Conservation (phyloP, 2,797 vertebrate genomes). For the Phalloptychus januarius region DNA sequence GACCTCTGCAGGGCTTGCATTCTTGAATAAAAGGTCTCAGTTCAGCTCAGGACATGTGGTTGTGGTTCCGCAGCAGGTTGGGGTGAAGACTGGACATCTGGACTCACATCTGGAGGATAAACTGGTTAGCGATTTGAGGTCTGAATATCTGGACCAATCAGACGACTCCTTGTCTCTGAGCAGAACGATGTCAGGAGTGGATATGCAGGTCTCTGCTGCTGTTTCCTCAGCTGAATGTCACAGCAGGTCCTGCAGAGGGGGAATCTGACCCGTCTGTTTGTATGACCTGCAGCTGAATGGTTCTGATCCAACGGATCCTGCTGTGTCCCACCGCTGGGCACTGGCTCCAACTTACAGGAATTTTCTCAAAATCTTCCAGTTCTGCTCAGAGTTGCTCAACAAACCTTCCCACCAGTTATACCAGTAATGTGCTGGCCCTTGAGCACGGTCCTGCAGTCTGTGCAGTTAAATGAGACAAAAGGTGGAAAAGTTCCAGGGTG, state of each 20-base stretch:
- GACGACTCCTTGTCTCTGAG: not conserved
- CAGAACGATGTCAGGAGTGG: not conserved
- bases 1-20: not conserved
- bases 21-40: not conserved
- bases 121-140: too few species aligned
- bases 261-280: not conserved
- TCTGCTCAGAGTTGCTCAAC: not conserved
- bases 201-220: not conserved
- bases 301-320: not conserved
- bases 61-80: not conserved
- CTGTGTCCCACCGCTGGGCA: not conserved
- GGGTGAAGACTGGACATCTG: not conserved
- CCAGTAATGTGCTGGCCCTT: too few species aligned
- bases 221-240: not conserved
- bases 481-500: not conserved
- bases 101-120: not conserved
- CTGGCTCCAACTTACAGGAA: not conserved
- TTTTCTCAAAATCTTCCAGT: not conserved
- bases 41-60: not conserved
- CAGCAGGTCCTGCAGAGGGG: not conserved
- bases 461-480: not conserved
- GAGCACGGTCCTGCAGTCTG: too few species aligned
- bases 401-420: not conserved
- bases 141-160: not conserved
- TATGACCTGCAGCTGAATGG: not conserved